Percentiles rank a stretch among this genome's conserved stretches.
These are phyloP conservation scores for Myotis pilosus DNA, from an alignment of 2,797 vertebrate genomes.

Conservation along the genomic window DNA sequence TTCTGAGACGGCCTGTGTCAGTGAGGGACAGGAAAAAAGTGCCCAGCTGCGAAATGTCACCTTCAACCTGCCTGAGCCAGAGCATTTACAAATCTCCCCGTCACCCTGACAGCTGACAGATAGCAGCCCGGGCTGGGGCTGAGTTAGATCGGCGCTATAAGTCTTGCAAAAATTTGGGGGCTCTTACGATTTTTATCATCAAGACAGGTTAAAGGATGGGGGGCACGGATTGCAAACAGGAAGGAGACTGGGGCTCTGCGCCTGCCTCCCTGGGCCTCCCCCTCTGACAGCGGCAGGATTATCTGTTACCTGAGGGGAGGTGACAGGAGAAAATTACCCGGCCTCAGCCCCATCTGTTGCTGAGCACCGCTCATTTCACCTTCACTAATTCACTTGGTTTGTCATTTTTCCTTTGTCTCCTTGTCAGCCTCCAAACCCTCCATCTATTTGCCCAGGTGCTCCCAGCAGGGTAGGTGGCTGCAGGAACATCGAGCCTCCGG, in stretches of 20 bases:
- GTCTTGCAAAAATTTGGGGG: slow-evolving; percentile 74
- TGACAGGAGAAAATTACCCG: slow-evolving; percentile 66
- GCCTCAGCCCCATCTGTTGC: slow-evolving; percentile 69
- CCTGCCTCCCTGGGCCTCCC: not conserved
- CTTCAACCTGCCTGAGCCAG: slow-evolving; percentile 80
- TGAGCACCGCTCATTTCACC: slow-evolving; percentile 56
- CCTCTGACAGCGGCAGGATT: slow-evolving; percentile 26
- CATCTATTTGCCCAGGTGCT: not conserved
- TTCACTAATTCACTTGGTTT: slow-evolving; percentile 51
- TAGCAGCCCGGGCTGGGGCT: slow-evolving; percentile 78
- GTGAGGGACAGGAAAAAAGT: slow-evolving; percentile 52
- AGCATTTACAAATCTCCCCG: slow-evolving; percentile 82
- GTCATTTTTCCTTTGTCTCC: slow-evolving; percentile 64
- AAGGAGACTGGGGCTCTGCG: not conserved
- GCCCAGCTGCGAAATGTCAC: slow-evolving; percentile 83
- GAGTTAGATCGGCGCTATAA: slow-evolving; percentile 70
- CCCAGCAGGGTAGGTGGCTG: not conserved
- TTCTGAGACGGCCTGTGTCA: slow-evolving; percentile 44
- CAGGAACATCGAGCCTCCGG: not conserved
- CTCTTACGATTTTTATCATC: slow-evolving; percentile 72
- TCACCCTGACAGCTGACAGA: slow-evolving; percentile 81
- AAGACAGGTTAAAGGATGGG: slow-evolving; percentile 72
- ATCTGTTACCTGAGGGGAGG: slow-evolving; percentile 60
- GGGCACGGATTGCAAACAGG: not conserved
- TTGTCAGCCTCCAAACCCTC: not conserved